These are phyloP conservation scores for Dicyrtoma fusca DNA, from an alignment of 2,888 invertebrate species.

Conservation along the genomic window DNA sequence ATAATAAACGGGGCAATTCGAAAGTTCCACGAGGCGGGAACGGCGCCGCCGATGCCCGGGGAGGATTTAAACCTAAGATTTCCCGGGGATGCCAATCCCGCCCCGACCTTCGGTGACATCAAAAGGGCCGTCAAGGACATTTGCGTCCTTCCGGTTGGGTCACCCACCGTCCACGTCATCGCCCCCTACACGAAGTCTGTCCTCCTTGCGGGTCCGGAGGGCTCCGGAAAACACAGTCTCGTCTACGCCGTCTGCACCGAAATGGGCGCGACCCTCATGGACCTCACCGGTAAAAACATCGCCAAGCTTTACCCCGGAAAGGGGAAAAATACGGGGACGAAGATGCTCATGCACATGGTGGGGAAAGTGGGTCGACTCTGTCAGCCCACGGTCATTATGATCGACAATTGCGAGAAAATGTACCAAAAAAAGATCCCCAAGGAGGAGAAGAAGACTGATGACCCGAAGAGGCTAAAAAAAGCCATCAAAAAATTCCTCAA, in stretches of 20 bases:
- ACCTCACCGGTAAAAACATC: constrained; percentile 86
- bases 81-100: constrained; percentile 65
- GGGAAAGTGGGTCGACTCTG: constrained; percentile 81
- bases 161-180: constrained; percentile 46
- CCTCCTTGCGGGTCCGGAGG: constrained; percentile 78
- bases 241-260: constrained; percentile 87
- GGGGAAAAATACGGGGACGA: constrained; percentile 76
- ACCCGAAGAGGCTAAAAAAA: constrained; percentile 91
- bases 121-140: constrained; percentile 83
- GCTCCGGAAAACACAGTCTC: constrained; percentile 85
- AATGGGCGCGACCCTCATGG: constrained; percentile 85
- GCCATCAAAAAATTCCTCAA: constrained; percentile 80
- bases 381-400: constrained; percentile 88
- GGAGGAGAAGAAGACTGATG: constrained; percentile 75
- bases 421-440: constrained; percentile 88
- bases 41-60: constrained; percentile 12
- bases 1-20: constrained; percentile 60
- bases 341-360: constrained; percentile 90
- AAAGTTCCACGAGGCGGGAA: constrained; percentile 23
- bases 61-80: constrained; percentile 39
- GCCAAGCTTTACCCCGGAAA: constrained; percentile 90
- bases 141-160: constrained; percentile 83
- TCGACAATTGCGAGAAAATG: constrained; percentile 85
- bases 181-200: constrained; percentile 69
- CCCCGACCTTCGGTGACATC: constrained; percentile 76